phyloP scores from a whole-genome alignment of 35 echinoderm and acorn worm species.

The Strongylocentrotus purpuratus region DNA sequence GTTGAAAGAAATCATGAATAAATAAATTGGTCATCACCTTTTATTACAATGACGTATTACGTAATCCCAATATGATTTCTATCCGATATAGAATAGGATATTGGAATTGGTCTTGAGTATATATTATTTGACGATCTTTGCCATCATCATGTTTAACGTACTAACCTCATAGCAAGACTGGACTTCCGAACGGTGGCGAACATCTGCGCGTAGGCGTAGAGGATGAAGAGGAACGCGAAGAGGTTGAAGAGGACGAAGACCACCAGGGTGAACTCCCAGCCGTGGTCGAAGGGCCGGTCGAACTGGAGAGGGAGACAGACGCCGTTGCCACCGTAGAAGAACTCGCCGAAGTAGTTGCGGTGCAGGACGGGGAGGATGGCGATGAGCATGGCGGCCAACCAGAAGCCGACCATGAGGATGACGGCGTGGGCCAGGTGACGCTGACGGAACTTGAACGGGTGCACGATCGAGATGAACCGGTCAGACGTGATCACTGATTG shows the following conservation, averaged over 20 bases:
- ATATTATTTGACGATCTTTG: no score
- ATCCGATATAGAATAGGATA: no score
- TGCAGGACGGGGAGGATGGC: conserved; percentile 77
- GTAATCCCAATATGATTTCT: no score
- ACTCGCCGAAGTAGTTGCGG: conserved; percentile 80
- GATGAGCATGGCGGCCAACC: conserved; percentile 68
- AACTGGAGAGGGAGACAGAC: conserved; percentile 96
- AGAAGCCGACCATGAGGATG: conserved; percentile 76
- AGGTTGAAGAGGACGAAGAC: conserved; percentile 89
- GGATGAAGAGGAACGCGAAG: conserved; percentile 85
- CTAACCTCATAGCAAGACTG: conserved; percentile 77
- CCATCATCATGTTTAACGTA: neutral
- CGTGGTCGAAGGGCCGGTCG: conserved; percentile 80
- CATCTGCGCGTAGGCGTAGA: conserved; percentile 92
- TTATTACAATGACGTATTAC: no score
- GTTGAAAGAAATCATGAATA: no score
- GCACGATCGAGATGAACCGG: conserved; percentile 87
- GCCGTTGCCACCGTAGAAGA: conserved; percentile 93
- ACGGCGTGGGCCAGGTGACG: conserved; percentile 70
- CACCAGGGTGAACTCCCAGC: conserved; percentile 90
- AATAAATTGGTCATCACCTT: no score
- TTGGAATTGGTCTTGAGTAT: no score
- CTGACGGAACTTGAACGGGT: conserved; percentile 88
- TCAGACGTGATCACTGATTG: conserved; percentile 82
- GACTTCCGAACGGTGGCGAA: conserved; percentile 80